Base-by-base conservation (phyloP, 2,797 vertebrate genomes). In the Clarias fuscus region DNA sequence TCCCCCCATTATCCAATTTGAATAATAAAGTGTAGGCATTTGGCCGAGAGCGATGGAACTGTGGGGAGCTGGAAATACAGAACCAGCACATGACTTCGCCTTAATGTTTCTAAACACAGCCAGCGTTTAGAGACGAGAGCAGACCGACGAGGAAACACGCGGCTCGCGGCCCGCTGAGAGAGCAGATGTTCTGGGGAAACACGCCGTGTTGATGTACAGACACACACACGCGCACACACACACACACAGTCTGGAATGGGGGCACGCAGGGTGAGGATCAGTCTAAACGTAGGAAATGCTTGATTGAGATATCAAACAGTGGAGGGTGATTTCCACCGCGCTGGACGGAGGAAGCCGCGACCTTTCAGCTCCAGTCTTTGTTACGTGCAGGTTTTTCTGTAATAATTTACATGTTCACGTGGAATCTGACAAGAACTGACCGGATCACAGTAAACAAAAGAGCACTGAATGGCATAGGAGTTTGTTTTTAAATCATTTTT, bases 21-120 rank as follows among this genome's bases (percentile, higher is more conserved):
- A 91, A 90, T 88, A 90, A 89, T 88, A 86, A 83, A 77, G 84
- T 73, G 84, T 71, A 79, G 82, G 77, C 78, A 85, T 87, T 71
- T 84, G 86, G 77, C 72, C 75, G 53, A 75, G 53, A 86, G 84
- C 33, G 62, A 64, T 48, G 37, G 59, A 86, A 64, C 43, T 30
- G 71, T 67, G 11, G 20, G 72, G 65, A 73, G 58, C 75, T 79
- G 77, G 70, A 90, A 84, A 87, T 81, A 82, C 37, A 80, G 80
- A 67, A 67, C 61, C 40, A 64, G 61, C 48, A 72, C 88, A 93
- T 33, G 86, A 85, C 88, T 89, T 90, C 72, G 80, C 87, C 87
- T 90, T 91, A 90, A 90, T 91, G 89, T 91, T 90, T 87, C 92
- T 91, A 91, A 92, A 86, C 86, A 87, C 86, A 90, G 88, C 91